Evolutionary conservation across 2,888 invertebrate species (phyloP), one percentile per base, ranked within the genome.

Genomic region (Watsonalla binaria): DNA sequence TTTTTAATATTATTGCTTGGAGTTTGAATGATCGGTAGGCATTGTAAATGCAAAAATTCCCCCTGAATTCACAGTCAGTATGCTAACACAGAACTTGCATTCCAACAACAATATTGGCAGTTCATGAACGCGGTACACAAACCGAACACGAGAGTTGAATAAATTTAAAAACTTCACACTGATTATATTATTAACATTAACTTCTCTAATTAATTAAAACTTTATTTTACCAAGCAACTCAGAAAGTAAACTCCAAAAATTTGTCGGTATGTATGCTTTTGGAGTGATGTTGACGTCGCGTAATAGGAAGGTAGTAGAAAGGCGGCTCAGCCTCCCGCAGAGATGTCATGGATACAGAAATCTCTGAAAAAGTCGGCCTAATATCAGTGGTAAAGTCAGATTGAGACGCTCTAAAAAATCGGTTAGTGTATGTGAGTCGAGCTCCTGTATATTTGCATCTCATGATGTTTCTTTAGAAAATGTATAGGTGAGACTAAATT

Each of bases 141-240:
- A 42, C 42, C 42, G 11, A 42, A 11, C 11, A 42, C 42, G 42
- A 42, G 42, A 11, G 11, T 11, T 42, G 42, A 67, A 66, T 60
- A 64, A 60, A 65, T 71, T 72, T 49, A 59, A 50, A 58, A 72
- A 65, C 63, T 66, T 59, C 37, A 51, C 54, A 59, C 56, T 65
- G 63, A 72, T 72, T 72, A 66, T 72, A 70, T 72, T 67, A 63
- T 56, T 56, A 59, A 61, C 59, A 57, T 53, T 55, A 73, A 75
- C 59, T 68, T 62, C 52, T 58, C 57, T 63, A 69, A 75, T 75
- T 74, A 70, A 72, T 70, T 65, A 65, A 70, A 72, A 71, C 58
- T 72, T 72, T 64, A 64, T 72, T 69, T 72, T 65, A 62, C 24
- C 68, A 69, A 67, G 65, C 64, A 65, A 63, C 60, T 42, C 9